Evolutionary conservation across 2,113 vertebrate species (phyloP), one percentile per base, ranked within the genome.

Genomic region (Dicaeum eximium): DNA sequence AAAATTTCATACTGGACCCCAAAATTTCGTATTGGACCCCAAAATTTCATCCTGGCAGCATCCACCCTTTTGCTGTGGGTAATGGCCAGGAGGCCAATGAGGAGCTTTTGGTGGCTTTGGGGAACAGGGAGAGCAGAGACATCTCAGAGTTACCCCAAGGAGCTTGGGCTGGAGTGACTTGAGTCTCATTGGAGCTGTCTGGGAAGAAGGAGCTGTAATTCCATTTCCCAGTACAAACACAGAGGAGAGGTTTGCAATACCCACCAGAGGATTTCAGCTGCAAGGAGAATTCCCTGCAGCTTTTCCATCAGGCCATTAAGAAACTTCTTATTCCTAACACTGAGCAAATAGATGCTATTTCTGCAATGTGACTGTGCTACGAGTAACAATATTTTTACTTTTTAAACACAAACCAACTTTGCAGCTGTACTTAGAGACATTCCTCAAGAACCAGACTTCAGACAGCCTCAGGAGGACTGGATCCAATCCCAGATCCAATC

Each of bases 251-350:
- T 66, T 89, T 66, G 58, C 50, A 82, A 38, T 27, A 53, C 40
- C 50, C 50, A 40, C 69, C 71, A 86, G 60, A 77, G 67, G 28
- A 24, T 86, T 88, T 77, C 85, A 85, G 47, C 73, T 60, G 8
- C 15, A 16, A 65, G 44, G 57, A 84, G 45, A 91, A 93, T 77
- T 85, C 81, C 42, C 82, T 60, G 51, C 60, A 95, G 82, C 60
- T 33, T 73, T 88, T 50, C 42, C 56, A 77, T 44, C 74, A 78
- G 60, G 30, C 51, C 56, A 33, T 77, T 51, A 74, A 88, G 45
- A 77, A 80, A 86, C 22, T 54, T 62, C 50, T 60, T 50, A 27
- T 11, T 84, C 48, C 67, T 75, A 61, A 22, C 28, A 20, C 58
- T 54, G 70, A 85, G 38, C 64, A 79, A 85, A 72, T 14, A 72